Evolutionary conservation across 2,113 vertebrate species (phyloP).

Genomic region (Neomonachus schauinslandi): DNA sequence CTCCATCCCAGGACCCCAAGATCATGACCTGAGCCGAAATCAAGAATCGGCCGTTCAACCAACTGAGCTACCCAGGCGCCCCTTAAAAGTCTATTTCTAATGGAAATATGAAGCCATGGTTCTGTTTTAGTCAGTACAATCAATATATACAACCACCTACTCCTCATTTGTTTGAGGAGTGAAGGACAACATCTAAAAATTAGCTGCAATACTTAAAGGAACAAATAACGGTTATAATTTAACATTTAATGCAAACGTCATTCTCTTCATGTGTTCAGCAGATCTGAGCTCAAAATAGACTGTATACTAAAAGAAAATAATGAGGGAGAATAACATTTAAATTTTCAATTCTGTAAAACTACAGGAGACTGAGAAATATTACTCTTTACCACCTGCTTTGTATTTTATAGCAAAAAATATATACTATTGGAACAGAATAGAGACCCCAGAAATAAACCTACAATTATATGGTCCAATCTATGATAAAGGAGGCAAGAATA

Average conservation of each 20-base stretch:
- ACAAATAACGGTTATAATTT: constrained; percentile 27
- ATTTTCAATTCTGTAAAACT: not conserved
- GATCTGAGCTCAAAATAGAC: constrained; percentile 23
- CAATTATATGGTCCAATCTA: not conserved
- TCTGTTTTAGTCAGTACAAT: constrained; percentile 4
- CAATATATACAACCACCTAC: not conserved
- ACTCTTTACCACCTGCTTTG: not conserved
- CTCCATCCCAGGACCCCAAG: not conserved
- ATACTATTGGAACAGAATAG: not conserved
- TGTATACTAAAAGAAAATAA: not conserved
- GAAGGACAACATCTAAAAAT: not conserved
- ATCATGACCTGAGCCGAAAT: not conserved
- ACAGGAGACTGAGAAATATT: not conserved
- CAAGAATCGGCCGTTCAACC: not conserved
- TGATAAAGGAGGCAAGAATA: not conserved
- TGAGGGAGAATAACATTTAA: not conserved
- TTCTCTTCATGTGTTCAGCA: constrained; percentile 20
- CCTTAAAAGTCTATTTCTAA: not conserved
- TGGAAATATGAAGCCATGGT: not conserved
- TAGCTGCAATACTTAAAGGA: constrained; percentile 30
- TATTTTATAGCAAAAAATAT: not conserved
- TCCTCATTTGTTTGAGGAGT: not conserved
- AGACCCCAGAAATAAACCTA: not conserved
- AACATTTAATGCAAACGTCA: constrained; percentile 42
- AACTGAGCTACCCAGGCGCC: not conserved